Evolutionary conservation across 1,140 invertebrate species (phyloP), one percentile per base, ranked within the genome.

Genomic region (Drosophila chauvacae): DNA sequence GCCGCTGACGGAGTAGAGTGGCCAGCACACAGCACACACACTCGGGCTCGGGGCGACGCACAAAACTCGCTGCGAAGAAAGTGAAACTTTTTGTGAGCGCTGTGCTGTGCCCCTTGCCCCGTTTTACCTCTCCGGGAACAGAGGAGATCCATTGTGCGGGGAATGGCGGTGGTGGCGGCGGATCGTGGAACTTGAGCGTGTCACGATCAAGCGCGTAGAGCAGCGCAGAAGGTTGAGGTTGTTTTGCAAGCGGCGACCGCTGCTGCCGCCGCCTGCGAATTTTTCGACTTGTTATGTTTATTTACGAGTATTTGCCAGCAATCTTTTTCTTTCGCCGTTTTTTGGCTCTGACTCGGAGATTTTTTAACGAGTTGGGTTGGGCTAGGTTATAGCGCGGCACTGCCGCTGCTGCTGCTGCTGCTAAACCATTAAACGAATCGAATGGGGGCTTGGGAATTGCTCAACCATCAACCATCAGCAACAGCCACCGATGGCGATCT

Each of bases 1-100:
- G 45, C 39, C 23, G 56, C 28, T 60, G 53, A 7, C 30, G 33
- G 26, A 45, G 70, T 74, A 7, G 41, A 44, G 51, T 64, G 64
- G 37, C 48, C 44, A 74, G 45, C 44, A 59, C 68, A 62, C 47
- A 41, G 28, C 28, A 28, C 28, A 7, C 28, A 23, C 58, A 50
- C 41, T 50, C 59, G 57, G 63, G 64, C 63, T 18, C 51, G 30
- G 56, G 39, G 44, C 47, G 47, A 83, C 76, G 80, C 76, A 88
- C 64, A 77, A 88, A 87, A 90, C 85, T 90, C 79, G 85, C 81
- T 90, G 85, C 85, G 80, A 90, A 90, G 85, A 90, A 90, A 90
- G 85, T 90, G 85, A 90, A 90, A 90, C 85, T 90, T 69, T 69
- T 80, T 81, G 68, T 80, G 58, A 66, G 53, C 59, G 30, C 30